Percentiles rank a stretch among this genome's conserved stretches.
phyloP scores from a whole-genome alignment of 2,797 vertebrate species.

The Rhinophrynus dorsalis region DNA sequence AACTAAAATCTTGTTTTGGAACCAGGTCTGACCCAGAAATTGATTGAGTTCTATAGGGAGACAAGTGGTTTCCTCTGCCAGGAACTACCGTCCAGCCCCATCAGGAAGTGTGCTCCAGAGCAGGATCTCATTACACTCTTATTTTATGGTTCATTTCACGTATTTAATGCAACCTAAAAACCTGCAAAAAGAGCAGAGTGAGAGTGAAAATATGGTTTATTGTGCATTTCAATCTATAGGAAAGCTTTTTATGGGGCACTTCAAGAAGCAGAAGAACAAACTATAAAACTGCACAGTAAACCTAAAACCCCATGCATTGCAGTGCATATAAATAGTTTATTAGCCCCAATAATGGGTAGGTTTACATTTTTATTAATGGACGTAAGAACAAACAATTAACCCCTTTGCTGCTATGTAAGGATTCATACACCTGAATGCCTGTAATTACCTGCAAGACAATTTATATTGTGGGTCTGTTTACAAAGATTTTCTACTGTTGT shows the following conservation, averaged over 20 bases:
- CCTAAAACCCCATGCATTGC: conserved; percentile 24
- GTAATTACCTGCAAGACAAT: too few relatives aligned
- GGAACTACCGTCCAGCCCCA: conserved; percentile 69
- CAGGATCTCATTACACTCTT: conserved; percentile 70
- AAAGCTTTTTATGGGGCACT: conserved; percentile 49
- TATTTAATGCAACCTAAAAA: conserved; percentile 72
- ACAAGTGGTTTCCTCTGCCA: conserved; percentile 70
- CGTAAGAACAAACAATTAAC: too few relatives aligned
- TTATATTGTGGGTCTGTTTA: too few relatives aligned
- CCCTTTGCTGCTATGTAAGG: too few relatives aligned
- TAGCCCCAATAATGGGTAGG: background rate
- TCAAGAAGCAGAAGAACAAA: background rate
- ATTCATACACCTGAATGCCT: too few relatives aligned
- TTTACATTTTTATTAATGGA: background rate
- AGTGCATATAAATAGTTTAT: conserved; percentile 32
- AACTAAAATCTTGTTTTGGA: conserved; percentile 55
- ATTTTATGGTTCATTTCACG: conserved; percentile 75
- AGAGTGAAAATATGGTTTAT: conserved; percentile 54
- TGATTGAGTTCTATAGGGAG: conserved; percentile 64
- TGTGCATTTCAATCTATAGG: conserved; percentile 54
- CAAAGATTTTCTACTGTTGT: too few relatives aligned
- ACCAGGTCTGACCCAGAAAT: conserved; percentile 62
- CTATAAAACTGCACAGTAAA: conserved; percentile 30
- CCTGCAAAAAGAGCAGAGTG: conserved; percentile 59
- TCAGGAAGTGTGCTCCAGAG: conserved; percentile 67